Conservation (phyloP, 2,888 invertebrate genomes). For the Panzeria rudis region DNA sequence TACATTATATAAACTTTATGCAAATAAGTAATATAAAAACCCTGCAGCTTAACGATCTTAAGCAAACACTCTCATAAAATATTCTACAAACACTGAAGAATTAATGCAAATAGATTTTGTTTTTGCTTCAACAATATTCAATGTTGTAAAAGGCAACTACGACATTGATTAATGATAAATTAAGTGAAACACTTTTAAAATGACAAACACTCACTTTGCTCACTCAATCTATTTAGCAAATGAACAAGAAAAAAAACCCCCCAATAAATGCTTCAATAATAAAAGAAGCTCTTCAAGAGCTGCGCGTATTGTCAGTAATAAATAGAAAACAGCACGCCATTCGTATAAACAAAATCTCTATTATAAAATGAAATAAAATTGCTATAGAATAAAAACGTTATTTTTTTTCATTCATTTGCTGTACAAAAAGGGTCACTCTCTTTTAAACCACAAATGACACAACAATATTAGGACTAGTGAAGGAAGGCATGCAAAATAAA, state of each 20-base stretch:
- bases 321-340: constrained; percentile 62
- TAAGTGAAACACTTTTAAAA: constrained; percentile 76
- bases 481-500: constrained; percentile 26
- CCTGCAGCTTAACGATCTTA: neutral
- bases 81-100: constrained; percentile 44
- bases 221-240: constrained; percentile 32
- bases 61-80: neutral
- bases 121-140: constrained; percentile 5
- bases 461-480: constrained; percentile 10
- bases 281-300: constrained; percentile 34
- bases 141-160: constrained; percentile 20
- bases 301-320: constrained; percentile 52
- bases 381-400: constrained; percentile 19
- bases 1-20: neutral
- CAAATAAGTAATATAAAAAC: constrained; percentile 13
- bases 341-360: constrained; percentile 46
- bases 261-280: constrained; percentile 39
- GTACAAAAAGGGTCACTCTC: constrained; percentile 67
- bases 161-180: constrained; percentile 79
- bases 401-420: neutral
- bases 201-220: constrained; percentile 46
- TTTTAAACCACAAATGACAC: constrained; percentile 8
- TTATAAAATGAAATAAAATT: constrained; percentile 34
- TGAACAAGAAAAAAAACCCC: constrained; percentile 12
- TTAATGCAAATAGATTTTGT: constrained; percentile 39